These are phyloP conservation scores for Abramis brama DNA, from an alignment of 2,113 vertebrate species.

Conservation along the genomic window DNA sequence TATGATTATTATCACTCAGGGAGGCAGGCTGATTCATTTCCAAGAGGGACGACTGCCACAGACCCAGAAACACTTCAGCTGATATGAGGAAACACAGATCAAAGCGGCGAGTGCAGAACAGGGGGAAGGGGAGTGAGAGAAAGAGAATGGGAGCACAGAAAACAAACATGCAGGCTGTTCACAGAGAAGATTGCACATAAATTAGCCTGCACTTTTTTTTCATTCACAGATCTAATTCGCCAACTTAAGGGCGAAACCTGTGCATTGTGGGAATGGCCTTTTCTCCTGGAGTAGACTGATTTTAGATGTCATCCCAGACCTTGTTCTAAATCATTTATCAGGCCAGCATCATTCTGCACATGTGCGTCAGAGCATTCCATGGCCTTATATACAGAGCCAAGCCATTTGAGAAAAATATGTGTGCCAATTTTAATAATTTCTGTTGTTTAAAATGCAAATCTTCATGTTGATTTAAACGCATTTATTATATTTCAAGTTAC, in stretches of 20 bases:
- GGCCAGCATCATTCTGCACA: not conserved
- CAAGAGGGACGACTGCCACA: slow-evolving; percentile 15
- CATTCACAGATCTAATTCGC: not conserved
- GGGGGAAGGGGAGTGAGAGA: slow-evolving; percentile 8
- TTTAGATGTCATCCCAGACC: slow-evolving; percentile 6
- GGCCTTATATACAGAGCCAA: not conserved
- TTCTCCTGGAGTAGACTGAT: not conserved
- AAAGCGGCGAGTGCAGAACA: slow-evolving; percentile 23
- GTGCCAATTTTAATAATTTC: not conserved
- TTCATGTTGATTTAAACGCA: not conserved
- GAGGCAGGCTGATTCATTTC: slow-evolving; percentile 44
- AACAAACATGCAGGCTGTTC: slow-evolving; percentile 25
- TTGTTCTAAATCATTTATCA: slow-evolving; percentile 19
- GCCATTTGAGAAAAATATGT: not conserved
- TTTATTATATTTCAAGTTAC: not conserved
- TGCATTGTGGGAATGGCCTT: not conserved
- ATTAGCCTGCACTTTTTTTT: slow-evolving; percentile 62
- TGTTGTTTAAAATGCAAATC: not conserved
- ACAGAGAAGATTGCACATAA: not conserved
- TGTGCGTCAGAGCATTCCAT: not conserved
- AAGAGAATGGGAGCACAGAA: not conserved
- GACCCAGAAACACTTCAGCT: slow-evolving; percentile 43
- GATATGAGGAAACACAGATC: slow-evolving; percentile 35
- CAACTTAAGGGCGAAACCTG: not conserved
- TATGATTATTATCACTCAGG: slow-evolving; percentile 55